Conservation (phyloP, 2,888 invertebrate genomes). For the Dryobota labecula region DNA sequence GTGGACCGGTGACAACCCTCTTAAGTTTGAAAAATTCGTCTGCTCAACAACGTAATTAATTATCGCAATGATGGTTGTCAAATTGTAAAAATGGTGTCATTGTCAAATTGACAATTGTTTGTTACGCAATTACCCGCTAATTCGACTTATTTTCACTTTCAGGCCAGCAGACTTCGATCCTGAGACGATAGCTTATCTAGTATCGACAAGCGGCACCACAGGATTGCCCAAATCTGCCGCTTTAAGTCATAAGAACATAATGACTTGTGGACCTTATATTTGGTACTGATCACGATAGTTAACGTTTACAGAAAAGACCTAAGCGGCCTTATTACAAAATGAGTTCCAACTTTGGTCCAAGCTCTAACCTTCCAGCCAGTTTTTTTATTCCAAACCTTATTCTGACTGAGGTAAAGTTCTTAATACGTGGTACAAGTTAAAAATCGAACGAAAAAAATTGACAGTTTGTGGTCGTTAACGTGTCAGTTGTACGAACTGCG, state of each 20-base stretch:
- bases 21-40: not conserved
- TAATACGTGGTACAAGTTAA: too few species aligned
- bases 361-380: not conserved
- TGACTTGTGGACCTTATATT: slow-evolving; percentile 36
- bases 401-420: too few species aligned
- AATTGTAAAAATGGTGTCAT: not conserved
- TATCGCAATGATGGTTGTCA: not conserved
- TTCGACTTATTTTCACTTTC: slow-evolving; percentile 28
- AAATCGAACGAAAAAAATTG: too few species aligned
- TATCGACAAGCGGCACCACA: slow-evolving; percentile 76
- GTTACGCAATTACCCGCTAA: not conserved
- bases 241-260: slow-evolving; percentile 68
- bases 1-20: too few species aligned
- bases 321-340: not conserved
- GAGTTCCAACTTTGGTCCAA: not conserved
- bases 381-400: not conserved
- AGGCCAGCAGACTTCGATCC: slow-evolving; percentile 73
- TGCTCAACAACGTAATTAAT: not conserved
- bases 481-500: too few species aligned
- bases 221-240: slow-evolving; percentile 73
- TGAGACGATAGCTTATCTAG: slow-evolving; percentile 65
- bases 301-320: not conserved
- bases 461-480: too few species aligned
- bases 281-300: slow-evolving; percentile 47
- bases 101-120: not conserved